Base-by-base conservation (phyloP, 2,888 invertebrate species). In the Drosophila imparisetae region DNA sequence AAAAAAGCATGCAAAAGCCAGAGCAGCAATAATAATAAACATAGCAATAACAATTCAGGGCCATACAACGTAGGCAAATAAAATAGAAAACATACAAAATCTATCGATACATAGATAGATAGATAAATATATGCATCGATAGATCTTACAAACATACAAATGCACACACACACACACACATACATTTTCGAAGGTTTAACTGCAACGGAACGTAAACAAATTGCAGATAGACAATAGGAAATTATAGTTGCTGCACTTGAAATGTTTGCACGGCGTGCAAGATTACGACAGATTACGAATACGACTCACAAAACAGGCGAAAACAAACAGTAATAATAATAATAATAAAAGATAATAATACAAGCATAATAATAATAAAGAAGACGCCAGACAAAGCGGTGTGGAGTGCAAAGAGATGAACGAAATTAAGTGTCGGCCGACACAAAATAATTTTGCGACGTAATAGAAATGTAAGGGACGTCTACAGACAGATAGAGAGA, bases 31-130 rank as follows among this genome's bases (percentile, higher is more conserved):
- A 60, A 27, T 40, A 60, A 29, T 15, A 57, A 55, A 24, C 53
- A 40, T 18, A 57, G 30, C 48, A 68, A 58, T 30, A 32, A 7
- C 34, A 54, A 59, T 57, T 81, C 85, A 85, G 75, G 85, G 85
- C 67, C 86, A 68, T 49, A 45, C 15, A 69, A 55, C 49, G 71
- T 67, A 58, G 32, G 55, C 75, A 68, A 85, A 70, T 72, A 64
- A 82, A 84, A 84, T 75, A 75, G 82, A 81, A 84, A 84, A 83
- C 86, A 78, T 78, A 77, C 72, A 80, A 80, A 64, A 52, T 67
- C 70, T 70, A 68, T 72, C 62, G 62, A 75, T 75, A 65, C 40
- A 70, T 63, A 59, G 18, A 59, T 29, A 62, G 38, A 49, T 30
- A 45, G 27, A 53, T 42, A 62, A 13, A n/a, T 10, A 49, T 32